phyloP scores from a whole-genome alignment of 2,113 vertebrate species.

The Callionymus lyra region DNA sequence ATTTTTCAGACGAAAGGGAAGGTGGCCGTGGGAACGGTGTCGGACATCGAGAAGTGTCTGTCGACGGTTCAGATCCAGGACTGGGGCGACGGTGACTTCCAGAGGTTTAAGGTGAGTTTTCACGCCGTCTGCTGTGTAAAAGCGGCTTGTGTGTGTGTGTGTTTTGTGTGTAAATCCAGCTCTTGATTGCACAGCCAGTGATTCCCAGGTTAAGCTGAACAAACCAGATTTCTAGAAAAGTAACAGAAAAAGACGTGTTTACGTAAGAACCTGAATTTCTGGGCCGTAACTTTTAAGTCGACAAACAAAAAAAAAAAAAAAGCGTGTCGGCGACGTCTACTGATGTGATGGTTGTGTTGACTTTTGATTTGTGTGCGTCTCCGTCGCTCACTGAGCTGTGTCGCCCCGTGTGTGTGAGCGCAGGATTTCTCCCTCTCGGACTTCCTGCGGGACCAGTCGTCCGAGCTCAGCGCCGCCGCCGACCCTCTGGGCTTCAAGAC shows the following conservation, averaged over 20 bases:
- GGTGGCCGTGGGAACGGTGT: conserved; percentile 61
- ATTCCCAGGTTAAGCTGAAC: conserved; percentile 16
- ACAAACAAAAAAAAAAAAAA: conserved; percentile 20
- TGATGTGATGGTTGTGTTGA: background rate
- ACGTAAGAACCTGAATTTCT: conserved; percentile 41
- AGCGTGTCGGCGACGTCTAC: conserved; percentile 4
- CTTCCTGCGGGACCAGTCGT: conserved; percentile 65
- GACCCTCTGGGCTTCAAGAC: conserved; percentile 59
- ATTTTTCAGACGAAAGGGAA: conserved; percentile 74
- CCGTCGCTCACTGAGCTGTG: background rate
- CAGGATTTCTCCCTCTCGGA: conserved; percentile 76
- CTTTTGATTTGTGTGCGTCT: no score
- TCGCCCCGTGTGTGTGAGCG: background rate
- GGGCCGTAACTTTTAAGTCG: conserved; percentile 4
- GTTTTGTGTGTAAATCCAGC: conserved; percentile 24
- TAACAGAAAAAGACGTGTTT: conserved; percentile 3
- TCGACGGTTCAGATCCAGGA: conserved; percentile 62
- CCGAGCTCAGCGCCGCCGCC: conserved; percentile 40
- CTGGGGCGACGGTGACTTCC: conserved; percentile 65
- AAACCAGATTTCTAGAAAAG: conserved; percentile 42
- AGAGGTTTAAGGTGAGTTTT: conserved; percentile 72
- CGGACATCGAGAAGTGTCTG: conserved; percentile 75
- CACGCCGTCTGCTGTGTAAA: background rate
- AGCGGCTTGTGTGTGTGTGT: conserved; percentile 6
- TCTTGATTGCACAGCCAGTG: background rate